Base-by-base conservation (phyloP, 2,797 vertebrate species). In the Monodelphis domestica region DNA sequence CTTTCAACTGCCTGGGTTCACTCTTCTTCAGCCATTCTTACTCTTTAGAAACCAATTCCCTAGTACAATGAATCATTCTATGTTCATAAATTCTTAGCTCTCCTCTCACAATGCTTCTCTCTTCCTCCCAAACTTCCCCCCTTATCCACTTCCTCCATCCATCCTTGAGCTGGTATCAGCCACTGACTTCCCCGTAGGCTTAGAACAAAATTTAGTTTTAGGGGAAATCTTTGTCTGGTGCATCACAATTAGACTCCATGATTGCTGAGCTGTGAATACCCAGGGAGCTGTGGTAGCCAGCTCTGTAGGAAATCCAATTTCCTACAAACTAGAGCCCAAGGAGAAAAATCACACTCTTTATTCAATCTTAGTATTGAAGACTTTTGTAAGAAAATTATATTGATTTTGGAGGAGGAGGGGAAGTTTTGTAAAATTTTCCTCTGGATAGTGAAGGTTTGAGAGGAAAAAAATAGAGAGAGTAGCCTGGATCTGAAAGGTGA, bases 361-460 rank as follows among this genome's bases (percentile, higher is more conserved):
- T 53, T n/a, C 90, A 94, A 87, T 15, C 87, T 88, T 50, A 15
- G 51, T 93, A 90, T 88, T 92, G 87, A 94, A 91, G 95, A 94
- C 88, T 89, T 57, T 15, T 87, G 94, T 88, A 93, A 55, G 90
- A 95, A 95, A 97, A 95, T 91, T 88, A 30, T 92, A 56, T 89
- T 94, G 93, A 57, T 38, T 93, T 96, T 90, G 89, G 9, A 28
- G 33, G 92, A 93, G 92, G 21, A 91, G 88, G 11, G 33, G 33
- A 94, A 93, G 28, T 26, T 63, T 55, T 30, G 0, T 28, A 87
- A 55, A 89, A 54, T 30, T 53, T 38, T 87, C 45, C 93, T 91
- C 87, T 88, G 56, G 94, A 89, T 91, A 59, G 59, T 2, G 56
- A 89, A 89, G 55, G 4, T 93, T 93, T 92, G 87, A 93, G 84